Conservation (phyloP, 1,140 invertebrate genomes). For the Telenomus remus region DNA sequence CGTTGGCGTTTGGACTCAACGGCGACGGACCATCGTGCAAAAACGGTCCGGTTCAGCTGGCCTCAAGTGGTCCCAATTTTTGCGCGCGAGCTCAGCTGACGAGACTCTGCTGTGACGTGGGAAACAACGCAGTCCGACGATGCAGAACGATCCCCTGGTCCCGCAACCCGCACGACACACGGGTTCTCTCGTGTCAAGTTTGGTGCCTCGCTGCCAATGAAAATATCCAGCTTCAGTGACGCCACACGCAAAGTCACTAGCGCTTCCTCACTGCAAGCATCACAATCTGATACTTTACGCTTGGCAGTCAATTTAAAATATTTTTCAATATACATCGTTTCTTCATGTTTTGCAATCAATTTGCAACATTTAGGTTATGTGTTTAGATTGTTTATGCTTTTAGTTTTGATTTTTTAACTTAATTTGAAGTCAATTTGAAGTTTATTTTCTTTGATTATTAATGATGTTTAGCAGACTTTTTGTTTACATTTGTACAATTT, state of each 20-base stretch:
- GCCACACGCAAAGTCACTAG: conserved; percentile 10
- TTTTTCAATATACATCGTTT: too few species aligned
- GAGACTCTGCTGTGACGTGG: conserved; percentile 20
- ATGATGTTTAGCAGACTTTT: too few species aligned
- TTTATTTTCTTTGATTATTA: too few species aligned
- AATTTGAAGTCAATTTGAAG: too few species aligned
- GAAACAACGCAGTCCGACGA: conserved; percentile 28
- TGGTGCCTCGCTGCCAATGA: conserved; percentile 19
- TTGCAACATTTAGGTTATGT: too few species aligned
- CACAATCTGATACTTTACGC: neutral
- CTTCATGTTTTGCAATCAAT: too few species aligned
- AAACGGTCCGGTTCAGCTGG: neutral
- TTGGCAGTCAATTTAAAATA: neutral
- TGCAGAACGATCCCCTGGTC: conserved; percentile 32
- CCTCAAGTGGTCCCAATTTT: neutral
- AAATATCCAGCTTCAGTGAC: conserved; percentile 2
- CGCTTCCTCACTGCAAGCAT: neutral
- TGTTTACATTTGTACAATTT: too few species aligned
- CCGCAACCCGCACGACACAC: conserved; percentile 32
- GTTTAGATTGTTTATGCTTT: too few species aligned
- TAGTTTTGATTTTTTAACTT: too few species aligned
- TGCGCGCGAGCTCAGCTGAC: conserved; percentile 22
- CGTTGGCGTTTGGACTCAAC: neutral
- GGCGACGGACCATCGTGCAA: conserved; percentile 8
- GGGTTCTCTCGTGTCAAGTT: conserved; percentile 21